Evolutionary conservation across 92 coral and sea anemone species (phyloP).

Genomic region (Nematostella vectensis): DNA sequence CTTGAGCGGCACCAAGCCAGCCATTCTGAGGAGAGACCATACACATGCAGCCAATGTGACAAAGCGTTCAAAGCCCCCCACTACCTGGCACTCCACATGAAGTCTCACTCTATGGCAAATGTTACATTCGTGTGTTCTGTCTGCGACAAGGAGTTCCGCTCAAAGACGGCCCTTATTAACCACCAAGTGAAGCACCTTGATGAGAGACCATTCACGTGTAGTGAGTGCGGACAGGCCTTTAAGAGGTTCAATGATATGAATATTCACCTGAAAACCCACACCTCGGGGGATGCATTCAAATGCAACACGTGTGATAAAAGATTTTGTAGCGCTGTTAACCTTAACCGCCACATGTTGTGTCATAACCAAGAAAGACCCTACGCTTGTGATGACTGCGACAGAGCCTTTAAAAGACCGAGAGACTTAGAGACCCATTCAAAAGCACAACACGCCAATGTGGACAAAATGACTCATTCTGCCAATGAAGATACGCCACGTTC

Average conservation of each 20-base stretch:
- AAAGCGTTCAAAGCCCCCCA: conserved; percentile 10
- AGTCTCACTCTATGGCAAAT: conserved; percentile 4
- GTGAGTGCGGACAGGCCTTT: conserved; percentile 11
- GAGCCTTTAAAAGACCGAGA: conserved; percentile 8
- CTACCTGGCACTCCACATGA: conserved; percentile 6
- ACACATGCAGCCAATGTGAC: not conserved
- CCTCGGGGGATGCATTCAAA: conserved; percentile 1
- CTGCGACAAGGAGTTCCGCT: conserved; percentile 16
- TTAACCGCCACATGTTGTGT: conserved; percentile 10
- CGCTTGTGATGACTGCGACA: conserved; percentile 21
- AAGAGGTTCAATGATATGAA: conserved; percentile 3
- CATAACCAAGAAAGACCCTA: conserved; percentile 33
- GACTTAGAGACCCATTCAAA: not conserved
- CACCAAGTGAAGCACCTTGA: conserved; percentile 21
- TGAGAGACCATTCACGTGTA: conserved; percentile 6
- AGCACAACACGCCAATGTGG: not conserved
- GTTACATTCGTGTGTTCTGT: conserved; percentile 7
- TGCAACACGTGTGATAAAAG: conserved; percentile 27
- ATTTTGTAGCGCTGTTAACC: conserved; percentile 20
- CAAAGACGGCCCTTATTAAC: not conserved
- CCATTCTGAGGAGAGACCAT: conserved; percentile 3
- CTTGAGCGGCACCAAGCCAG: conserved; percentile 4
- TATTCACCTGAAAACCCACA: conserved; percentile 13
- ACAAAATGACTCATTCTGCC: not conserved
- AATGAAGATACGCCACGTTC: not conserved